A percentile compares a stretch with the other conserved stretches of the same genome.
Conservation (phyloP, 2,888 invertebrate genomes). For the Drosophila eohydei region DNA sequence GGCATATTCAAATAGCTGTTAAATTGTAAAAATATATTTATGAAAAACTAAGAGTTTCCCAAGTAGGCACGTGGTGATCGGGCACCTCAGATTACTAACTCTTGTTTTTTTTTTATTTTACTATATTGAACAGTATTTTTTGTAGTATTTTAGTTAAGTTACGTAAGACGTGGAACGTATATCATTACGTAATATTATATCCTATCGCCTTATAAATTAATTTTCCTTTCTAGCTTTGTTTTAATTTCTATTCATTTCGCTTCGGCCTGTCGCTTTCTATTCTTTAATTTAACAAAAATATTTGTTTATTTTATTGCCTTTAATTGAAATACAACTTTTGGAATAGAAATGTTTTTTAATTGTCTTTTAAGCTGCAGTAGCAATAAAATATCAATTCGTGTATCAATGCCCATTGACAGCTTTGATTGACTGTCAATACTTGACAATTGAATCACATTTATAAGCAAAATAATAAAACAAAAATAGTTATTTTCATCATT, state of each 20-base stretch:
- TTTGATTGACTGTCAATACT: constrained; percentile 9
- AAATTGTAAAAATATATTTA: too few relatives aligned
- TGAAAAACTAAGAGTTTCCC: too few relatives aligned
- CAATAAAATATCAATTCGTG: neutral
- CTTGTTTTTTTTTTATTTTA: too few relatives aligned
- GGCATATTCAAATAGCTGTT: neutral
- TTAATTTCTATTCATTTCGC: neutral
- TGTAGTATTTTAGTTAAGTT: too few relatives aligned
- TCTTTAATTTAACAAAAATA: neutral
- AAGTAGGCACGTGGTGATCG: too few relatives aligned
- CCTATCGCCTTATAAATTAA: neutral
- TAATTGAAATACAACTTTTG: neutral
- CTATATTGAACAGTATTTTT: too few relatives aligned
- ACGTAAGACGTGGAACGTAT: neutral
- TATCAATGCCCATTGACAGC: constrained; percentile 4
- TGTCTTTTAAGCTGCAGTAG: neutral
- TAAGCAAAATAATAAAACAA: neutral
- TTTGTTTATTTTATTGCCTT: neutral
- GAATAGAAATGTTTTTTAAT: neutral
- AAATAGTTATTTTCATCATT: neutral
- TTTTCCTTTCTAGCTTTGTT: neutral
- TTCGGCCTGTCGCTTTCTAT: neutral
- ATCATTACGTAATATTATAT: neutral
- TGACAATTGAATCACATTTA: constrained; percentile 4
- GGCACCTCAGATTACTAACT: too few relatives aligned